Conservation (phyloP, 2,888 invertebrate genomes). For the Deilephila porcellus region DNA sequence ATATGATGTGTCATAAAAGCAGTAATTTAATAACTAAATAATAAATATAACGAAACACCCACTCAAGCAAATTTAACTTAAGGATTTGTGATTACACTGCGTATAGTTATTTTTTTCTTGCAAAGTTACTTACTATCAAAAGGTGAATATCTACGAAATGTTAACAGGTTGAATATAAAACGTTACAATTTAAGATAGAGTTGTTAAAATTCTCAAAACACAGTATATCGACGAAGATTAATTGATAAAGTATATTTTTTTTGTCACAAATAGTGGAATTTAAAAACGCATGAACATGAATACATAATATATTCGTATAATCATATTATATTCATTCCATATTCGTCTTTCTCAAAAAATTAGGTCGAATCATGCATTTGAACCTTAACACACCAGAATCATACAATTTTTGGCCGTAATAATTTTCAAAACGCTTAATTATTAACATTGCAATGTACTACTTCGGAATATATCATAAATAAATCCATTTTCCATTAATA, state of each 20-base stretch:
- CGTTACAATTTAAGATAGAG: slow-evolving; percentile 17
- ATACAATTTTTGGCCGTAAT: no score
- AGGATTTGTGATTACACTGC: background rate
- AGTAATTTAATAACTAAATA: background rate
- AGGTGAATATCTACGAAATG: background rate
- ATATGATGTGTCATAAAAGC: slow-evolving; percentile 1
- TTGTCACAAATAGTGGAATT: no score
- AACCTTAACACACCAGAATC: background rate
- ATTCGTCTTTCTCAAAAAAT: background rate
- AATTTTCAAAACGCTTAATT: background rate
- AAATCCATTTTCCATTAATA: background rate
- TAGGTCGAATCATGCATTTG: background rate
- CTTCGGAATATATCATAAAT: slow-evolving; percentile 7
- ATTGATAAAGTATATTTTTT: background rate
- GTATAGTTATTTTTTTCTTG: background rate
- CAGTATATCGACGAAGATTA: background rate
- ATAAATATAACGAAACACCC: slow-evolving; percentile 8
- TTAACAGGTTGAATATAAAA: background rate
- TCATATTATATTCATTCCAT: no score
- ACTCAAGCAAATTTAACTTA: background rate
- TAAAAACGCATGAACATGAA: no score
- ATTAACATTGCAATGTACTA: background rate
- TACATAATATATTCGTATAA: no score
- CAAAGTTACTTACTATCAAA: background rate
- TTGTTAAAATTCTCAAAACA: slow-evolving; percentile 15